Evolutionary conservation across 2,888 invertebrate species (phyloP), one percentile per base, ranked within the genome.

Genomic region (Drosophila yooni): DNA sequence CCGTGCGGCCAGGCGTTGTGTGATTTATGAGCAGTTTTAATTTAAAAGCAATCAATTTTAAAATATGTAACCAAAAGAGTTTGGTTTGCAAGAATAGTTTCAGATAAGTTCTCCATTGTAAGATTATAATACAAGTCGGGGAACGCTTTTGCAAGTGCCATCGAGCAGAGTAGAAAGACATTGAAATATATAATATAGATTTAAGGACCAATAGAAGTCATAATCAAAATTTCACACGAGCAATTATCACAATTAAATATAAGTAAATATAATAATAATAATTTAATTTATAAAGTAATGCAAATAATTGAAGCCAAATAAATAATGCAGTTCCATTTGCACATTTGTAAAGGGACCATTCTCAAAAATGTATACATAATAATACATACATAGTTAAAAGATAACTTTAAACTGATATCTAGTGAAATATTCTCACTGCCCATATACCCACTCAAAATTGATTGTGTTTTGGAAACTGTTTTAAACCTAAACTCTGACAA

Each of bases 21-120:
- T 80, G 84, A 85, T 85, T 85, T 85, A 85, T 89, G 81, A 71
- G 56, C 68, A 74, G 64, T 85, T 89, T 89, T 85, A 74, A 85
- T 83, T 85, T 75, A 88, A 89, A 89, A 69, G 81, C 90, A 89
- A 85, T 85, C 86, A 82, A 69, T 80, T 84, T 59, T 40, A 88
- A 46, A 79, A 82, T 82, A 70, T 79, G 58, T 68, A 83, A 51
- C 59, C 68, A 58, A 77, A 76, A 83, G 76, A 82, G 72, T 74
- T 81, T 68, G 53, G 66, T 13, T 56, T 57, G 70, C 75, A 74
- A 54, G 59, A 63, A 79, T 82, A 13, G 13, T 27, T 59, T 51
- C 54, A 66, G 63, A 78, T 73, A 82, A 70, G 48, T 31, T 38
- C 46, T n/a, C 25, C 38, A 38, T 33, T 18, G 33, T 33, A 59